phyloP scores from a whole-genome alignment of 2,888 invertebrate species.

The Clepsis dumicolana region DNA sequence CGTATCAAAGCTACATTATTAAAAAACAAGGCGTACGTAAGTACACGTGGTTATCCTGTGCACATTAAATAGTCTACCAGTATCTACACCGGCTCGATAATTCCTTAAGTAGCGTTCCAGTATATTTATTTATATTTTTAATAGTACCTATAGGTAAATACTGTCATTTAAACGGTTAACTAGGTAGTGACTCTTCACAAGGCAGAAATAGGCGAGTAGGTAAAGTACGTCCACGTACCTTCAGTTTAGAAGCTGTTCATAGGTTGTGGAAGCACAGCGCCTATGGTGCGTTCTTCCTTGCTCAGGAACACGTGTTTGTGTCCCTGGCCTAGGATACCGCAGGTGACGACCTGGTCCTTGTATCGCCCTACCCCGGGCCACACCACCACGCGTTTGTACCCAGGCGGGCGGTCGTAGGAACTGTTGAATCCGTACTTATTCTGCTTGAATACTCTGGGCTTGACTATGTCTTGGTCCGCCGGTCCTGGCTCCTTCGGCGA shows the following conservation, averaged over 20 bases:
- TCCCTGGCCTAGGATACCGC: slow-evolving; percentile 66
- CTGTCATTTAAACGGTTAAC: neutral
- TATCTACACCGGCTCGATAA: no score
- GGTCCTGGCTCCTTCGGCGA: slow-evolving; percentile 84
- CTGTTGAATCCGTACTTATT: slow-evolving; percentile 70
- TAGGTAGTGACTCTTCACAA: neutral
- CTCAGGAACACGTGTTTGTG: slow-evolving; percentile 73
- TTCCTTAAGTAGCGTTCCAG: no score
- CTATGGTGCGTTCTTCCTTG: slow-evolving; percentile 69
- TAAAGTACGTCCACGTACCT: neutral
- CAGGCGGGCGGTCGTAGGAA: slow-evolving; percentile 70
- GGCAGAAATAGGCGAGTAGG: neutral
- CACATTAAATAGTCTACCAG: no score
- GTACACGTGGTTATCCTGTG: no score
- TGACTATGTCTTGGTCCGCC: slow-evolving; percentile 67
- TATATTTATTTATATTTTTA: no score
- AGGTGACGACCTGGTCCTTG: slow-evolving; percentile 44
- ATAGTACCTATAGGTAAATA: neutral
- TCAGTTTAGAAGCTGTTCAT: slow-evolving; percentile 74
- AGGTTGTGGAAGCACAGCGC: slow-evolving; percentile 63
- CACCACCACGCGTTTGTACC: slow-evolving; percentile 66
- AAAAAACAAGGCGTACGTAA: neutral
- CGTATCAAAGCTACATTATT: neutral
- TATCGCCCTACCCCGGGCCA: slow-evolving; percentile 81
- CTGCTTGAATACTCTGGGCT: slow-evolving; percentile 58